Base-by-base conservation (phyloP, 2,797 vertebrate genomes). In the Discoglossus pictus region DNA sequence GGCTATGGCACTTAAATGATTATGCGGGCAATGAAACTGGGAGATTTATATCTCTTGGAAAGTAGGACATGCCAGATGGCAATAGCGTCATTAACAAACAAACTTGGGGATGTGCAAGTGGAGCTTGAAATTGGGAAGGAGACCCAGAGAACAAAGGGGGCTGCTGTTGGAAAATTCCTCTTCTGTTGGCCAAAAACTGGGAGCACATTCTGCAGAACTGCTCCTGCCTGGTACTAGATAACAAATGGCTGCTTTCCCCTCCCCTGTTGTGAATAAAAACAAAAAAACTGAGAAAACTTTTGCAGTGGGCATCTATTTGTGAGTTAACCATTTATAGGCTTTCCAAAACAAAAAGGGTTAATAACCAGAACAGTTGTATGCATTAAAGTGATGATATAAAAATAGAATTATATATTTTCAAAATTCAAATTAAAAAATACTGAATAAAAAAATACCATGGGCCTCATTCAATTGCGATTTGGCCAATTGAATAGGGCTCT, bases 11-110 rank as follows among this genome's bases (percentile, higher is more conserved):
- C 86, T 86, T 80, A 78, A 82, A 77, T 76, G 80, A 77, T 78
- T 82, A 80, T 79, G 82, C 35, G 20, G 72, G 78, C 84, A 78
- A 76, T 78, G 75, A 78, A 85, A 82, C 79, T 73, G 79, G 82
- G 82, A 89, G 86, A 89, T 91, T 87, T 89, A 85, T 87, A 86
- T 87, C 79, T 87, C 80, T 81, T 89, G 85, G 85, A 88, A 89
- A 91, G 84, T 84, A 86, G 87, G 83, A 77, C 88, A 79, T 88
- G 87, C 84, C 89, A 92, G 88, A 89, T 92, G 89, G 87, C 87
- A 89, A 90, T 86, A 89, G 86, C 85, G 86, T 88, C 90, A 89
- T 89, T 89, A 89, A 89, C 89, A 90, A 88, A 91, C 86, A 90
- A 88, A 90, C 82, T 88, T 88, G 81, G 88, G 59, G 88, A 83